A percentile compares a stretch with the other conserved stretches of the same genome.
phyloP scores from a whole-genome alignment of 2,113 vertebrate species.

The Rattus rattus region DNA sequence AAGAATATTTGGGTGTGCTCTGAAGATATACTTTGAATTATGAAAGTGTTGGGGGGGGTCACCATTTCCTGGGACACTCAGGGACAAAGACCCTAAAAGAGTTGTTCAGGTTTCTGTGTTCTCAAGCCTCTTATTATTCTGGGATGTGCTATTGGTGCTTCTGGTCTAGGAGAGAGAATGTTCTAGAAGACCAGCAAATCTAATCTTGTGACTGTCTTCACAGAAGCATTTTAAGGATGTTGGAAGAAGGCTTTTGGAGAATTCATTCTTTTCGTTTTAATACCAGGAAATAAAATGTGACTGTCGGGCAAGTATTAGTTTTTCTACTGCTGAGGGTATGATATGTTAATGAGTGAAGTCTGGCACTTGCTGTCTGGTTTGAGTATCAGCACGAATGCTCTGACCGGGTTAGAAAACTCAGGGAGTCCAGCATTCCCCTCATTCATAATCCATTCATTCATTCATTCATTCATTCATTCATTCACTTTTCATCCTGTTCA shows the following conservation, averaged over 20 bases:
- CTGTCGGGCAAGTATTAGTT: constrained; percentile 47
- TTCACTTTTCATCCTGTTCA: no score
- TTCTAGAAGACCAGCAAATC: constrained; percentile 76
- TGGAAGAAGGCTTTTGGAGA: constrained; percentile 58
- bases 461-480: no score
- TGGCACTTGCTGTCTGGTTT: constrained; percentile 49
- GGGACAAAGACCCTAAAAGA: neutral
- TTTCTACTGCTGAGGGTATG: constrained; percentile 51
- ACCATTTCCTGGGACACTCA: constrained; percentile 73
- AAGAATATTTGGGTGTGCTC: constrained; percentile 83
- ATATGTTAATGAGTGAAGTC: neutral
- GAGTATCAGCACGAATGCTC: constrained; percentile 64
- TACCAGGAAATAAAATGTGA: constrained; percentile 73
- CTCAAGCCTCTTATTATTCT: constrained; percentile 75
- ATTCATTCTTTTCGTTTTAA: constrained; percentile 74
- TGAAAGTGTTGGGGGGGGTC: constrained; percentile 57
- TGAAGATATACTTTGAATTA: constrained; percentile 81
- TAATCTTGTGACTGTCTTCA: constrained; percentile 78
- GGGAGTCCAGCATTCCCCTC: neutral
- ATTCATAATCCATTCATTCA: no score
- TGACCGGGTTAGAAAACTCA: fast-evolving
- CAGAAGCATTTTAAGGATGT: constrained; percentile 70
- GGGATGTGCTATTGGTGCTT: constrained; percentile 83
- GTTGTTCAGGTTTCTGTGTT: neutral
- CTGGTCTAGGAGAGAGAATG: constrained; percentile 77